Evolutionary conservation across 2,113 vertebrate genomes (phyloP), one percentile per base, ranked within the genome.

Genomic region (Tragelaphus buxtoni): DNA sequence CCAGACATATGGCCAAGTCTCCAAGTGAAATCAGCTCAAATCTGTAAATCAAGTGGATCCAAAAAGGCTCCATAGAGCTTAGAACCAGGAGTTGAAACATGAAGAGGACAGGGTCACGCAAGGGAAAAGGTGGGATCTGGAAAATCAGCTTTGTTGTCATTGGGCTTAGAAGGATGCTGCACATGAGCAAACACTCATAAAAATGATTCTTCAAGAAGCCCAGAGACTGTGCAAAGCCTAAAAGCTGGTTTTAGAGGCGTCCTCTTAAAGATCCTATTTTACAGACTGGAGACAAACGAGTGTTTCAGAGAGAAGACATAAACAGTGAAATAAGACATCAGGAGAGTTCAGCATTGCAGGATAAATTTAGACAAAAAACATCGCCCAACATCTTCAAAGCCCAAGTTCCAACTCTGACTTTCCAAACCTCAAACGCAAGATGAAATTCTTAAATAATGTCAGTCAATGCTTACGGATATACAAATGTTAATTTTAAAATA

Each of bases 1-100:
- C 87, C 97, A 97, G 94, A 88, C 60, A 82, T 32, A 84, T 42
- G 91, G 93, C 92, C 95, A 87, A 7, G 35, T 92, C 63, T 95
- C 69, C 51, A 16, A 35, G 93, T 20, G 51, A 24, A 74, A 35
- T 65, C 35, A 87, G 35, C 94, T 65, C 76, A 39, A 81, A 49
- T 45, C 96, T 74, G 17, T 12, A 42, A 76, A 4, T 47, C 55
- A 4, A 17, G 91, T 8, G 35, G 51, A 12, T 87, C 80, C 49
- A 56, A 77, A 60, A 32, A 55, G 2, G 35, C 61, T 2, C 30
- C 9, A 7, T 0, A 1, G 69, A 32, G 22, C 30, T 7, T 28
- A n/a, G 32, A 42, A 51, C 11, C 76, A 18, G 5, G 16, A 74
- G n/a, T 22, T 4, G 10, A 45, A 30, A 20, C 9, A 1, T 0